These are phyloP conservation scores for Ornithoptera priamus DNA, from an alignment of 2,888 invertebrate genomes.

Conservation along the genomic window DNA sequence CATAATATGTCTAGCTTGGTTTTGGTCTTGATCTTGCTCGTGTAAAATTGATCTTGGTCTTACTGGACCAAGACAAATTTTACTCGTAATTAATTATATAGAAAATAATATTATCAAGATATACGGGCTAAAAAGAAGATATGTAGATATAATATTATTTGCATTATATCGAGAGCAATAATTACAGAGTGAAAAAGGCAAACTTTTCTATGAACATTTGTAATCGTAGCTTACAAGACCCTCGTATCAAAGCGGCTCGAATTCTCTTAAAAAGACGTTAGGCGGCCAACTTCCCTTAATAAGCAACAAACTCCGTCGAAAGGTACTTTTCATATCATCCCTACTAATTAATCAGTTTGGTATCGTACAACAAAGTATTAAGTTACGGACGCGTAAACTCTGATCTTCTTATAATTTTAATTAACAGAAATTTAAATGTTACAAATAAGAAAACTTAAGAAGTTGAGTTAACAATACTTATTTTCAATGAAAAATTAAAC, in stretches of 20 bases:
- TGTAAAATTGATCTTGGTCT: too few relatives aligned
- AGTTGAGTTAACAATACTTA: too few relatives aligned
- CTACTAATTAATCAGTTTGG: conserved; percentile 72
- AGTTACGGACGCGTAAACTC: conserved; percentile 54
- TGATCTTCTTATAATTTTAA: conserved; percentile 57
- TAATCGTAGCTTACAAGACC: conserved; percentile 54
- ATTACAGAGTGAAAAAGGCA: conserved; percentile 2
- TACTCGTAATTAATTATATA: too few relatives aligned
- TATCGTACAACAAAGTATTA: conserved; percentile 70
- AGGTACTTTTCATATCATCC: conserved; percentile 69
- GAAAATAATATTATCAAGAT: too few relatives aligned
- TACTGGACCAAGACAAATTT: too few relatives aligned
- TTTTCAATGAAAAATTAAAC: too few relatives aligned
- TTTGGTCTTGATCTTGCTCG: too few relatives aligned
- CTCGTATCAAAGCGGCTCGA: conserved; percentile 63
- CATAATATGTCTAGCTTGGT: too few relatives aligned
- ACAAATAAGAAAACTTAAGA: neutral
- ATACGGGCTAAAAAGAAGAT: too few relatives aligned
- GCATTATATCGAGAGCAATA: neutral
- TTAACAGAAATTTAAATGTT: conserved; percentile 43
- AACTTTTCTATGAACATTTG: conserved; percentile 36
- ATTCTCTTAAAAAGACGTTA: conserved; percentile 70
- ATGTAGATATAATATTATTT: neutral
- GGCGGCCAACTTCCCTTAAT: conserved; percentile 69
- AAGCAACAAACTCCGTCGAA: conserved; percentile 55